phyloP scores from a whole-genome alignment of 2,797 vertebrate genomes.

The Pelodytes ibericus region DNA sequence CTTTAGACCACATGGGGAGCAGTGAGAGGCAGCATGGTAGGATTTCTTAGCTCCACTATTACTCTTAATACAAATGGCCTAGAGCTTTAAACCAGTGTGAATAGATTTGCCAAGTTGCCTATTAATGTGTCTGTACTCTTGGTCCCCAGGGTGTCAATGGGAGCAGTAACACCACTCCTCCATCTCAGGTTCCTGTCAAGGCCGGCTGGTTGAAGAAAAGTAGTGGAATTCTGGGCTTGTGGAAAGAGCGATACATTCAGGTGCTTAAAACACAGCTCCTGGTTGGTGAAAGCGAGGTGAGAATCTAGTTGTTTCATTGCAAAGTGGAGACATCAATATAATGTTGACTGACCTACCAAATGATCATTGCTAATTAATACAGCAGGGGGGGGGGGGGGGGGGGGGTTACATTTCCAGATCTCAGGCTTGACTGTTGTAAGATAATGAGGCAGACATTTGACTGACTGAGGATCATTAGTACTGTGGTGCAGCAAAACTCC shows the following conservation, averaged over 20 bases:
- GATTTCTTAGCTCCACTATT: too few relatives aligned
- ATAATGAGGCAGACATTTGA: too few relatives aligned
- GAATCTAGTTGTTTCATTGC: slow-evolving; percentile 2
- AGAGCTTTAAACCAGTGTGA: background rate
- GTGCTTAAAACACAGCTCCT: slow-evolving; percentile 82
- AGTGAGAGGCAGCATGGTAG: too few relatives aligned
- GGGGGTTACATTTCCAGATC: too few relatives aligned
- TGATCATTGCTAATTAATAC: too few relatives aligned
- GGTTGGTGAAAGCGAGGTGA: slow-evolving; percentile 90
- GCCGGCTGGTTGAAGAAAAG: slow-evolving; percentile 94
- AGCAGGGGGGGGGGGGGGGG: too few relatives aligned
- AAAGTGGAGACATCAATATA: background rate
- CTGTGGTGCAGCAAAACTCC: too few relatives aligned
- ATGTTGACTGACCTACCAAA: too few relatives aligned
- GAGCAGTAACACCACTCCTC: slow-evolving; percentile 71
- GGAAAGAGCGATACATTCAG: slow-evolving; percentile 91
- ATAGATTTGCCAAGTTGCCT: background rate
- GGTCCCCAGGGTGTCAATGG: slow-evolving; percentile 74
- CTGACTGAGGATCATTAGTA: too few relatives aligned
- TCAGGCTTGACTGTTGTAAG: too few relatives aligned
- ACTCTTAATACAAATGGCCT: too few relatives aligned
- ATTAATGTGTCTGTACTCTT: background rate
- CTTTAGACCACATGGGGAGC: too few relatives aligned
- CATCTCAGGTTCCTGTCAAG: slow-evolving; percentile 73
- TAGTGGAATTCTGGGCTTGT: slow-evolving; percentile 80